These are phyloP conservation scores for Syngnathus acus DNA, from an alignment of 2,797 vertebrate genomes.

Conservation along the genomic window DNA sequence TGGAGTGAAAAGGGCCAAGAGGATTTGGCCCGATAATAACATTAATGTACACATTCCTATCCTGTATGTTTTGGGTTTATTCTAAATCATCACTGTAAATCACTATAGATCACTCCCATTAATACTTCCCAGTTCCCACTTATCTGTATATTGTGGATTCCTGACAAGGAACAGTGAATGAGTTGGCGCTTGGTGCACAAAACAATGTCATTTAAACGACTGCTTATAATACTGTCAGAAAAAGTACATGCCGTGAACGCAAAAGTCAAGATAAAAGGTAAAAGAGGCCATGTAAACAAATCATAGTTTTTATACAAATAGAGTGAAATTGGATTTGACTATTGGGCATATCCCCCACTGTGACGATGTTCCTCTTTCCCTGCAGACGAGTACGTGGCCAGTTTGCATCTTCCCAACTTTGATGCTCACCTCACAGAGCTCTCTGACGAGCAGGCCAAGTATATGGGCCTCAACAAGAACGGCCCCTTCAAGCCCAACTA, in stretches of 20 bases:
- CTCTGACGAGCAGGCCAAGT: constrained; percentile 95
- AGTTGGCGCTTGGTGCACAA: too few species aligned
- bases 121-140: too few species aligned
- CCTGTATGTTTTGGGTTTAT: too few species aligned
- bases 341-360: neutral
- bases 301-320: neutral
- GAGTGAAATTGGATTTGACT: neutral
- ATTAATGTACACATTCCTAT: too few species aligned
- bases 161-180: too few species aligned
- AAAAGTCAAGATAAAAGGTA: neutral
- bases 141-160: too few species aligned
- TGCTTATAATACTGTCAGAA: neutral
- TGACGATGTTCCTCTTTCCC: neutral
- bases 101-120: too few species aligned
- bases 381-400: constrained; percentile 94
- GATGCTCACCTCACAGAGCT: constrained; percentile 97
- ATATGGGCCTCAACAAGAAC: constrained; percentile 97
- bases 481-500: constrained; percentile 99
- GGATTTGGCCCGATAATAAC: too few species aligned
- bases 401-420: constrained; percentile 89
- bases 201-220: too few species aligned
- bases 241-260: neutral
- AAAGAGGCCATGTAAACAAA: neutral
- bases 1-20: too few species aligned
- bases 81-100: too few species aligned